A percentile compares a stretch with the other conserved stretches of the same genome.
Conservation (phyloP, 1,140 invertebrate genomes). For the Chionoecetes opilio region DNA sequence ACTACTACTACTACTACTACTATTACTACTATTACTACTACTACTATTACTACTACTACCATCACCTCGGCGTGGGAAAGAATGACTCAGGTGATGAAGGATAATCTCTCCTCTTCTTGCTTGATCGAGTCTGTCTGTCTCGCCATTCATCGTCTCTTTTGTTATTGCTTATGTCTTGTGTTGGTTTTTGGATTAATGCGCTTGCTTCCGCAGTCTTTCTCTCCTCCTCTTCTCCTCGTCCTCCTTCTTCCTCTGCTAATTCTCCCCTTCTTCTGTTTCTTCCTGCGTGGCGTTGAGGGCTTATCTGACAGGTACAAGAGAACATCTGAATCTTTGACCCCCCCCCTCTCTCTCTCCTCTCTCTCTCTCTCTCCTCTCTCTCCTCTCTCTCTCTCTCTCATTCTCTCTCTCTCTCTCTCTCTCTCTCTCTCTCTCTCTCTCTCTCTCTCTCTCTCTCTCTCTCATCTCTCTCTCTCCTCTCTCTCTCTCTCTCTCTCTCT, state of each 20-base stretch:
- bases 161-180: not conserved
- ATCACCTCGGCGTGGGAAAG: not conserved
- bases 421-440: too few species aligned
- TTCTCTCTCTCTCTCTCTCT: too few species aligned
- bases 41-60: not conserved
- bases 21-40: not conserved
- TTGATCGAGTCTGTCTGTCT: not conserved
- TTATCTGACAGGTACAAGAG: too few species aligned
- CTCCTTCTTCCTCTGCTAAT: too few species aligned
- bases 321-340: too few species aligned
- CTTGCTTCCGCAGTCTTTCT: not conserved
- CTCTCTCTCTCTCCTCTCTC: too few species aligned
- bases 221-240: too few species aligned
- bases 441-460: not conserved
- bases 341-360: too few species aligned
- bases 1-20: too few species aligned
- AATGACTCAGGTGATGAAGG: not conserved
- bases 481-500: not conserved
- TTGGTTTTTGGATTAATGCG: slow-evolving; percentile 1
- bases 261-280: not conserved
- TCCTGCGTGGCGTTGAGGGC: not conserved
- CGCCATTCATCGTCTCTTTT: not conserved
- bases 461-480: not conserved
- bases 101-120: not conserved
- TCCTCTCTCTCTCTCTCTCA: too few species aligned